Evolutionary conservation across 2,797 vertebrate species (phyloP).

Genomic region (Onychomys torridus): DNA sequence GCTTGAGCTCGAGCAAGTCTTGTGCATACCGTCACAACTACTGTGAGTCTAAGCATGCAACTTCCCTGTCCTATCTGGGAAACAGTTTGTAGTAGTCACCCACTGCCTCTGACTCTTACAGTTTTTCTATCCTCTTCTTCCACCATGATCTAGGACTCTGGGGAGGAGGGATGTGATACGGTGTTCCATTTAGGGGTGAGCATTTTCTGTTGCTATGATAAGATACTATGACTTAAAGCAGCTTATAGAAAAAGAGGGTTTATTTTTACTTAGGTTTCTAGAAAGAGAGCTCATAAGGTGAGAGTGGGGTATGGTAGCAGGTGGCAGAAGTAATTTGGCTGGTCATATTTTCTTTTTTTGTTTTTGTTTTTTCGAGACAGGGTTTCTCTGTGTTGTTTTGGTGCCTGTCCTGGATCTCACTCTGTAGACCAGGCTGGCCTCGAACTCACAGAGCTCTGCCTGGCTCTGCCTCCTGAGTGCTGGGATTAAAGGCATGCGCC

Average conservation of each 20-base stretch:
- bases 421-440: too few relatives aligned
- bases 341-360: background rate
- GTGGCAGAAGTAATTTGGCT: background rate
- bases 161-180: background rate
- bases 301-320: background rate
- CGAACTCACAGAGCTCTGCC: too few relatives aligned
- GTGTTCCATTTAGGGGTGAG: background rate
- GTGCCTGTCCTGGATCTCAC: too few relatives aligned
- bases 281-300: background rate
- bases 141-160: background rate
- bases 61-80: too few relatives aligned
- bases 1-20: background rate
- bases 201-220: background rate
- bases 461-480: too few relatives aligned
- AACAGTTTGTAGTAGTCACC: background rate
- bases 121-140: background rate
- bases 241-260: background rate
- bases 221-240: background rate
- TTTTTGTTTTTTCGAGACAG: too few relatives aligned
- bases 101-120: too few relatives aligned
- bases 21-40: background rate
- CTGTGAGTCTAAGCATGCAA: too few relatives aligned
- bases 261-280: background rate
- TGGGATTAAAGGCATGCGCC: too few relatives aligned
- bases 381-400: too few relatives aligned